phyloP scores from a whole-genome alignment of 2,113 vertebrate genomes.

The Pteropus alecto region DNA sequence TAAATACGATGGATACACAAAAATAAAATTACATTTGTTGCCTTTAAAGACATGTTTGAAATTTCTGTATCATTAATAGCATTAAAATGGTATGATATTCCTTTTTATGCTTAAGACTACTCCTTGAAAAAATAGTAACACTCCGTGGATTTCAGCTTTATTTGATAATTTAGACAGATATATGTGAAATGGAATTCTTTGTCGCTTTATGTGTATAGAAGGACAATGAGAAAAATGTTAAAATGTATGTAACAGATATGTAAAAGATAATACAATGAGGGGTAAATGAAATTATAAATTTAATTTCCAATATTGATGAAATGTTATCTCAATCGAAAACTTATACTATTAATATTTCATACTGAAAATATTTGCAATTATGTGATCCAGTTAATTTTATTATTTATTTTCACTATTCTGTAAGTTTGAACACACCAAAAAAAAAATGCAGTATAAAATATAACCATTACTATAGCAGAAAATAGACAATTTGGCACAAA shows the following conservation, averaged over 20 bases:
- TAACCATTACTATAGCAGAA: neutral
- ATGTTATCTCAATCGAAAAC: neutral
- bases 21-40: neutral
- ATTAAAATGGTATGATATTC: neutral
- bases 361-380: neutral
- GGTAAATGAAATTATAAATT: neutral
- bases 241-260: neutral
- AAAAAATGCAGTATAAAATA: neutral
- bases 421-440: neutral
- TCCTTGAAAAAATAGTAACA: neutral
- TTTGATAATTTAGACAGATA: neutral
- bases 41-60: neutral
- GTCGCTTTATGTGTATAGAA: neutral
- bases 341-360: neutral
- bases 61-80: neutral
- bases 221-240: neutral
- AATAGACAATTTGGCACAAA: neutral
- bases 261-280: neutral
- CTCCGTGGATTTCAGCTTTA: neutral
- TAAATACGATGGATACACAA: neutral
- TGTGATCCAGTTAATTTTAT: neutral
- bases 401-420: neutral
- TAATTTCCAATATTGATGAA: neutral
- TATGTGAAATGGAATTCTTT: neutral
- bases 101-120: neutral